Evolutionary conservation across 2,113 vertebrate genomes (phyloP), one percentile per base, ranked within the genome.

Genomic region (Muscicapa adusta): DNA sequence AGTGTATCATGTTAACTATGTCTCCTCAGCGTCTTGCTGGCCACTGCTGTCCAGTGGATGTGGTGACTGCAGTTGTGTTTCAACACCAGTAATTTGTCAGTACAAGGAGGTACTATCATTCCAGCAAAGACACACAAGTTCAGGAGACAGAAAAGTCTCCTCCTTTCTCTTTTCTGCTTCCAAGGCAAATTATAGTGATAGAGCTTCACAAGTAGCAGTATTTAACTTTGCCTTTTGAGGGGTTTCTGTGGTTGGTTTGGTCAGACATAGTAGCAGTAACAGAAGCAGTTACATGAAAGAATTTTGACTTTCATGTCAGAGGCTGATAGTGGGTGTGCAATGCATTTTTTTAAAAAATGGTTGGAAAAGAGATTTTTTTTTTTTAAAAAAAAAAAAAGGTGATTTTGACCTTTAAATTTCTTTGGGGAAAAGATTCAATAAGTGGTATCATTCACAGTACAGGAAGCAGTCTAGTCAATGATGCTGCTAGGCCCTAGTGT

Each of bases 81-180:
- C 63, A 88, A 28, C 70, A 40, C 45, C 54, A 77, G 57, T 95
- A 42, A 40, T 87, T 70, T 80, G 54, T 91, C 50, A 40, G 42
- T 48, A 66, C 54, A 73, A 62, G 50, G 43, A 86, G 40, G 23
- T 72, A 88, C 75, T 91, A 71, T 83, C 74, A 75, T 96, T 89
- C 57, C 87, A 92, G 43, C 60, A 91, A 62, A 88, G 84, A 66
- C 34, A 73, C 53, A 68, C n/a, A 68, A 85, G 81, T 66, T 95
- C 85, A 89, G 45, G 60, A 76, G 29, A 40, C 33, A 70, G 33
- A 38, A 43, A 43, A 48, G 34, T 71, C n/a, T 76, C 14, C 12
- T 43, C 8, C 53, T 79, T 83, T 79, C 65, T 93, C 56, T 94
- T 57, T 94, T 88, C 82, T 94, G 51, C 60, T 95, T 96, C 95